A percentile compares a stretch with the other conserved stretches of the same genome.
Evolutionary conservation across 1,140 invertebrate genomes (phyloP).

Genomic region (Drosophila varians): DNA sequence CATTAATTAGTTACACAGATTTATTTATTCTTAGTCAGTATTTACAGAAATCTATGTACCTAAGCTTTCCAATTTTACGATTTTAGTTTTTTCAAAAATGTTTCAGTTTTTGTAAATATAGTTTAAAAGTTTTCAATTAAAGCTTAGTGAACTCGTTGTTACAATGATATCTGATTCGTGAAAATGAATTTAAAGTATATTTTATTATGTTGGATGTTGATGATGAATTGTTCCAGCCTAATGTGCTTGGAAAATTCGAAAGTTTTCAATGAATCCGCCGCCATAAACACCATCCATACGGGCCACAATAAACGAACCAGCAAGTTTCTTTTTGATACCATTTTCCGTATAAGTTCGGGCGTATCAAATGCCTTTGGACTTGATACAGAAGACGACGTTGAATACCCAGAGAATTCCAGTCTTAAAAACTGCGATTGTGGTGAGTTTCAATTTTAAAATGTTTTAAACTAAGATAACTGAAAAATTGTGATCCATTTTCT

Average conservation of each 20-base stretch:
- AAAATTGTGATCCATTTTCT: background rate
- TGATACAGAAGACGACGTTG: slow-evolving; percentile 84
- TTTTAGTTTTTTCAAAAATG: slow-evolving; percentile 15
- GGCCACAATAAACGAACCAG: slow-evolving; percentile 79
- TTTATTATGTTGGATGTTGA: slow-evolving; percentile 62
- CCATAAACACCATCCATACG: slow-evolving; percentile 30
- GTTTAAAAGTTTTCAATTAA: slow-evolving; percentile 10
- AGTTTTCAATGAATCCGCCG: slow-evolving; percentile 41
- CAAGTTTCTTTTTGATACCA: slow-evolving; percentile 87
- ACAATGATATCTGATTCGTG: slow-evolving; percentile 59
- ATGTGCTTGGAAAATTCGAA: slow-evolving; percentile 42
- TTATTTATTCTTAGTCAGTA: slow-evolving; percentile 45
- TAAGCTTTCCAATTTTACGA: slow-evolving; percentile 14
- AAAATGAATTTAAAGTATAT: slow-evolving; percentile 65
- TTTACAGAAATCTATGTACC: slow-evolving; percentile 26
- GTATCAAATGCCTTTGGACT: slow-evolving; percentile 84
- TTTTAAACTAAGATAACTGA: background rate
- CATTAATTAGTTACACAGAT: slow-evolving; percentile 59
- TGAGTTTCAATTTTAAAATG: slow-evolving; percentile 83
- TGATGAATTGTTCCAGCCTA: slow-evolving; percentile 46
- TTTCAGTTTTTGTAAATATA: slow-evolving; percentile 8
- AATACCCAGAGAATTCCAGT: slow-evolving; percentile 80
- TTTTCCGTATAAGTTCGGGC: slow-evolving; percentile 85
- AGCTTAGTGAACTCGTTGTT: slow-evolving; percentile 29
- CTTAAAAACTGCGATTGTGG: slow-evolving; percentile 87